These are phyloP conservation scores for Globia sparganii DNA, from an alignment of 2,888 invertebrate species.

Conservation along the genomic window DNA sequence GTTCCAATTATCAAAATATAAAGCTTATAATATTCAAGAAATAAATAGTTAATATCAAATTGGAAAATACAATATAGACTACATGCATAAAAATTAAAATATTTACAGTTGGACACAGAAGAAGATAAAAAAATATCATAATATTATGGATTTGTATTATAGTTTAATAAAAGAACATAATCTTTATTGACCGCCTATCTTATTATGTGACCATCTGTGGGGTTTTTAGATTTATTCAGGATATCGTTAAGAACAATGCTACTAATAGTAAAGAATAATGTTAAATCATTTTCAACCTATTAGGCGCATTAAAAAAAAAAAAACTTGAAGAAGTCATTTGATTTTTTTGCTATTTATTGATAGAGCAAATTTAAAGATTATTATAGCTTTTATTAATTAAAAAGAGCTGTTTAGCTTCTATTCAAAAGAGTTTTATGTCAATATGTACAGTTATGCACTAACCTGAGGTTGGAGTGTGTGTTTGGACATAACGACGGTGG, in stretches of 20 bases:
- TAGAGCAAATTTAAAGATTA: background rate
- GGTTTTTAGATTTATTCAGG: slow-evolving; percentile 10
- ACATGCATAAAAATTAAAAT: slow-evolving; percentile 59
- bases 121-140: background rate
- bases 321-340: background rate
- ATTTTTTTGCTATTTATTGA: slow-evolving; percentile 13
- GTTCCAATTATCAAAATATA: slow-evolving; percentile 67
- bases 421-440: background rate
- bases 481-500: slow-evolving; percentile 98
- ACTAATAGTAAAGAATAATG: background rate
- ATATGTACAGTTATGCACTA: slow-evolving; percentile 60
- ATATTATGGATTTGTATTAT: background rate
- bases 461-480: slow-evolving; percentile 95
- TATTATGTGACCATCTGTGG: slow-evolving; percentile 51
- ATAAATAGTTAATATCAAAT: slow-evolving; percentile 56
- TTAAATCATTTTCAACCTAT: background rate
- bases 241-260: slow-evolving; percentile 14
- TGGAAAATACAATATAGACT: slow-evolving; percentile 45
- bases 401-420: slow-evolving; percentile 19
- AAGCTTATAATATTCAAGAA: slow-evolving; percentile 66
- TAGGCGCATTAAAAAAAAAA: slow-evolving; percentile 7
- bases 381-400: background rate
- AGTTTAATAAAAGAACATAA: background rate
- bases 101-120: slow-evolving; percentile 56
- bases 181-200: background rate